Base-by-base conservation (phyloP, 2,113 vertebrate species). In the Motacilla alba region DNA sequence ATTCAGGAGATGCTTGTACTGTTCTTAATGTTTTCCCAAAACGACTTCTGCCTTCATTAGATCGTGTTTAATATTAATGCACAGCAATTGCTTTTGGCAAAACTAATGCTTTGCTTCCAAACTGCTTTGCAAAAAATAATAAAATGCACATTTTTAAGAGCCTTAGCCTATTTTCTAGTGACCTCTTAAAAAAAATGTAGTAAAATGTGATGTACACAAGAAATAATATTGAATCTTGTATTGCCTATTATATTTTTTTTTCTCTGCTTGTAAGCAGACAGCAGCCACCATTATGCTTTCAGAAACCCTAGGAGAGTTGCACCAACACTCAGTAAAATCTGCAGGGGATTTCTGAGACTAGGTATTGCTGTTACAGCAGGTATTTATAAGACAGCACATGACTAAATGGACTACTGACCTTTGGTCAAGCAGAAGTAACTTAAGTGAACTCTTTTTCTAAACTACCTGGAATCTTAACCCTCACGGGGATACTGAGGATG, bases 11-110 rank as follows among this genome's bases (percentile, higher is more conserved):
- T 95, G 78, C n/a, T 73, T 96, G 89, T 92, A 60, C 77, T 85
- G 49, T 86, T 93, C 84, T 82, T 93, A 93, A 93, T 97, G 95
- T 96, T 97, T 97, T 97, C 95, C 96, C 97, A 76, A 94, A 98
- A 98, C 23, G 91, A 89, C 90, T 97, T 97, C 95, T 96, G 97
- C 86, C 83, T 96, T 97, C 94, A 81, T 95, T 95, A 96, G 95
- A 90, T 96, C 46, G 63, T 97, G 95, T 97, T 97, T 97, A 97
- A 96, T 97, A 97, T 98, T 97, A 96, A 97, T 97, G 90, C 52
- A 63, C 78, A 96, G 82, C 85, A 90, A 69, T 97, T 96, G 96
- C 96, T 97, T 97, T 97, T 97, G 97, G 95, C 95, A 97, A 97
- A 95, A 97, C 91, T 93, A 87, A 77, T 92, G 87, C 68, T 97